phyloP scores from a whole-genome alignment of 2,888 invertebrate genomes.

The Luperina nickerlii region DNA sequence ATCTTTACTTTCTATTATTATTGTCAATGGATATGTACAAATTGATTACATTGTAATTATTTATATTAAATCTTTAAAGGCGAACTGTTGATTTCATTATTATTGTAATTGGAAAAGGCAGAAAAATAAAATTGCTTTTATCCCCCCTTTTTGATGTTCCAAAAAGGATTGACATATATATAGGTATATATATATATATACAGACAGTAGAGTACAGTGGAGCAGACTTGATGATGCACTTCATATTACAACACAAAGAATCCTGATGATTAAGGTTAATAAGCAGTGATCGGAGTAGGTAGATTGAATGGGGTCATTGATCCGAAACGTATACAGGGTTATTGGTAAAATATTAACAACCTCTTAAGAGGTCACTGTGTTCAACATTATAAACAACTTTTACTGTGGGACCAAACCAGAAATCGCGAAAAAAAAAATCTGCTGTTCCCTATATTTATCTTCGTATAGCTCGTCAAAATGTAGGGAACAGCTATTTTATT shows the following conservation, averaged over 20 bases:
- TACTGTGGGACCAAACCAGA: too few species aligned
- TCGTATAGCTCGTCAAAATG: too few species aligned
- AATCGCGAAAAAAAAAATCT: too few species aligned
- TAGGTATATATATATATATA: too few species aligned
- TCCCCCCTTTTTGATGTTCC: constrained; percentile 40
- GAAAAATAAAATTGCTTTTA: constrained; percentile 28
- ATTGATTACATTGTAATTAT: constrained; percentile 87
- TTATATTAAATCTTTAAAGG: constrained; percentile 89
- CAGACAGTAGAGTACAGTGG: constrained; percentile 7
- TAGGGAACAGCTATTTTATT: too few species aligned
- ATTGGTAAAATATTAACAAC: too few species aligned
- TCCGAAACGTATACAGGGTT: too few species aligned
- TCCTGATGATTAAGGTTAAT: not conserved
- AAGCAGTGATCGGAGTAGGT: too few species aligned
- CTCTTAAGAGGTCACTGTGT: too few species aligned
- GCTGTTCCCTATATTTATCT: too few species aligned
- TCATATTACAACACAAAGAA: constrained; percentile 9
- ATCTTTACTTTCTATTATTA: constrained; percentile 87
- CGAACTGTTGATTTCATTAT: constrained; percentile 63
- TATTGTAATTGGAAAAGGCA: constrained; percentile 1
- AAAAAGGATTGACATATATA: constrained; percentile 1
- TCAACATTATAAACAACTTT: too few species aligned
- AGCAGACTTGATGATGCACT: not conserved
- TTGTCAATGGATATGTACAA: constrained; percentile 89
- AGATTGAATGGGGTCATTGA: too few species aligned